Base-by-base conservation (phyloP, 2,113 vertebrate species). In the Prunella himalayana region DNA sequence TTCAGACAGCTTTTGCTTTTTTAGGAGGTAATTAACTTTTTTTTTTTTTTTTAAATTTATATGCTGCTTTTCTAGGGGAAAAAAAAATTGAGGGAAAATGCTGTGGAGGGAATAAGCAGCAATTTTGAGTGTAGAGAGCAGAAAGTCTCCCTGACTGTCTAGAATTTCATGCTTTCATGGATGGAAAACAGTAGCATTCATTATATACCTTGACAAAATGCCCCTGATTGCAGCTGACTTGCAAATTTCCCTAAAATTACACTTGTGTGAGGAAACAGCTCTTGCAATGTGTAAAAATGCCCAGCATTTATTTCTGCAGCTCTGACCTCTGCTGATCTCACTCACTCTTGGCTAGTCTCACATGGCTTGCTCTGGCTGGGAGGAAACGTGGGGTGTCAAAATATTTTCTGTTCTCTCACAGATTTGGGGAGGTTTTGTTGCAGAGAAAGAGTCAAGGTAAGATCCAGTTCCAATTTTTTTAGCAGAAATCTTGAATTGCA, bases 161-260 rank as follows among this genome's bases (percentile, higher is more conserved):
- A 82, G 92, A 86, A 92, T 97, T 97, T 96, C 96, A 79, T 84
- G 82, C 61, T 57, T 94, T 78, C 57, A 28, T 16, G 25, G 72
- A 12, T 79, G 41, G 82, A 68, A 87, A 96, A 94, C 94, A 97
- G 95, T 70, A 95, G 94, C 93, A 92, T 94, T 95, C 95, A 91
- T 97, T 96, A 82, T 95, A 27, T 86, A 77, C 85, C 79, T 63
- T 82, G 91, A 93, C 72, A 71, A 69, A 88, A 69, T 31, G 19
- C 37, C 86, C 44, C 3, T 92, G 94, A 97, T 96, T 96, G 94
- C 90, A 92, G 90, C 92, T 94, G 93, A 96, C 96, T 81, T 56
- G 78, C 70, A 92, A 91, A 92, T 95, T 95, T 95, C 80, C 90
- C 93, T 49, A 13, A 97, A 97, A 97, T 97, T 97, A 37, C 49